Base-by-base conservation (phyloP, 2,113 vertebrate genomes). In the Ctenodactylus gundi region DNA sequence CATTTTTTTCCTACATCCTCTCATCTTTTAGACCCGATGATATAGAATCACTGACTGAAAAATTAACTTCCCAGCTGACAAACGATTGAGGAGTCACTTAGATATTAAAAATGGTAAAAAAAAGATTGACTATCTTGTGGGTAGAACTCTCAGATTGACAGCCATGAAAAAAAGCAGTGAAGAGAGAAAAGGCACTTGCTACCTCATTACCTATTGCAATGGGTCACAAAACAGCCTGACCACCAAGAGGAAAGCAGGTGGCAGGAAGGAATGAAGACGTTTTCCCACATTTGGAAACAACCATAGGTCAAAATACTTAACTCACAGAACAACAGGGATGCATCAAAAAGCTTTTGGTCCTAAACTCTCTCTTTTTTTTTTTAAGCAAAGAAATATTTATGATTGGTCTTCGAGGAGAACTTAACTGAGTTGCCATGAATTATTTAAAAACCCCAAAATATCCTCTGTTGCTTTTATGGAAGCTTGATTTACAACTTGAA, bases 401-500 rank as follows among this genome's bases (percentile, higher is more conserved):
- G 70, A 97, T 68, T 88, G 76, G 57, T 83, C 90, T 96, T 96
- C 80, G 41, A 93, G 88, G 86, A 20, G 89, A 96, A 53, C 87
- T 96, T 98, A 95, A 97, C 94, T 96, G 93, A 96, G 72, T 49
- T 92, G 92, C 51, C 93, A 96, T 98, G 97, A 98, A 98, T 98
- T 98, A 98, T 98, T 98, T 96, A 98, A 94, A 96, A 94, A 88
- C 91, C 91, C 95, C 96, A 96, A 97, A 98, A 96, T 87, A 64
- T 55, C 88, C 46, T 97, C 90, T 82, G 92, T 65, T 94, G 85
- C 98, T 97, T 96, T 98, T 92, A 95, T 60, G 92, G 90, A 98
- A 92, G 70, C 88, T 97, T 98, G 97, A 98, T 98, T 98, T 98
- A 96, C 97, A 97, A 96, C 95, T 93, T 98, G 87, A 97, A 98